Base-by-base conservation (phyloP, 2,797 vertebrate genomes). In the Arnoldichthys spilopterus region DNA sequence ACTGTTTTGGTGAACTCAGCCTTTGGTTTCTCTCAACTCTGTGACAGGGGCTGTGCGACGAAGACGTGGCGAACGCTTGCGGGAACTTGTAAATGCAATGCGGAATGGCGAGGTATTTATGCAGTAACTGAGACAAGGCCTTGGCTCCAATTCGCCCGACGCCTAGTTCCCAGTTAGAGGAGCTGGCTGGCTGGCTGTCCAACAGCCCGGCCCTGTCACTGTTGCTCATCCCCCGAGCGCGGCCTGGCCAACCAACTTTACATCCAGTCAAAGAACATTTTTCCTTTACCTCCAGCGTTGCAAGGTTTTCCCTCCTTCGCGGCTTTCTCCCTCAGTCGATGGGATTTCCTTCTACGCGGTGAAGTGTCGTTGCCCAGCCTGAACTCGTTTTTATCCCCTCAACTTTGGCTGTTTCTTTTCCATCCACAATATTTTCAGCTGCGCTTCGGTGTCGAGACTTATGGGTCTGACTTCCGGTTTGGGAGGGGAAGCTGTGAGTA, bases 351-450 rank as follows among this genome's bases (percentile, higher is more conserved):
- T 77, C 86, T 92, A 83, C 90, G 87, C 56, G 73, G 78, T 77
- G 80, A 72, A 66, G 72, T 87, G 54, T 90, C 89, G 90, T 86
- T 91, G 86, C 87, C 90, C 89, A 91, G 90, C 85, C 90, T 89
- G 89, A 79, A 85, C 70, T 83, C 66, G 59, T 75, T 64, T 51
- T 61, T 56, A 24, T 56, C 6, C 5, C 5, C 26, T n/a, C 68
- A 18, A 72, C 80, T 37, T 82, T 61, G 51, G 69, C 63, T 78
- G 66, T 54, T 58, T 75, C 51, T 76, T 76, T 84, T 24, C 69
- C 24, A 72, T 68, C 45, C 69, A 77, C 61, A 43, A 72, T 76
- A 49, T 76, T 58, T 66, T 9, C 66, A 62, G 9, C 62, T 67
- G 49, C 61, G 54, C 54, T 58, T 58, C 26, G 56, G 13, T 20